Conservation (phyloP, 2,113 vertebrate genomes). For the Prochilodus magdalenae region DNA sequence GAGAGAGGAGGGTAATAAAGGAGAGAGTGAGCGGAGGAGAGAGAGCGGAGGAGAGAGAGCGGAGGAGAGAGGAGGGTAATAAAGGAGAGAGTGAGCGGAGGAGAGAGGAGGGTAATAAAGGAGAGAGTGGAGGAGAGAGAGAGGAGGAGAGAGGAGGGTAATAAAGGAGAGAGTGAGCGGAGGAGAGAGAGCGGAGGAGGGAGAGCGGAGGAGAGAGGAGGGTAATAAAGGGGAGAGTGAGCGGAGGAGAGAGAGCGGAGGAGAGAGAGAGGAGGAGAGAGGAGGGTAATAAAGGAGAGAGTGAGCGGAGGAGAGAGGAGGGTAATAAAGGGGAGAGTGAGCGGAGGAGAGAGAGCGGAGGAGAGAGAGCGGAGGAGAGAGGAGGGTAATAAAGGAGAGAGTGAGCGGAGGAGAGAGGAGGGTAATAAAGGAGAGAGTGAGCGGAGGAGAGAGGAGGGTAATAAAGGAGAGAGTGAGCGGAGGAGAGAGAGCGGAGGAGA, state of each 20-base stretch:
- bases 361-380: constrained; percentile 22
- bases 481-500: no score
- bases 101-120: constrained; percentile 64
- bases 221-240: no score
- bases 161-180: no score
- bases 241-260: constrained; percentile 51
- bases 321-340: constrained; percentile 71
- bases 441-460: constrained; percentile 51
- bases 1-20: background rate
- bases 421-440: no score
- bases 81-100: no score
- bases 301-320: constrained; percentile 38
- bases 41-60: constrained; percentile 65
- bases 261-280: constrained; percentile 65
- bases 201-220: constrained; percentile 51
- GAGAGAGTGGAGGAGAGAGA: no score
- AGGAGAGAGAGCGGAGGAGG: constrained; percentile 57
- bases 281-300: no score
- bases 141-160: background rate
- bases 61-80: background rate
- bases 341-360: background rate
- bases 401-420: constrained; percentile 56
- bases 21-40: background rate
- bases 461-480: constrained; percentile 72
- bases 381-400: constrained; percentile 68